Conservation (phyloP, 1,140 invertebrate genomes). For the Brachionus manjavacas region DNA sequence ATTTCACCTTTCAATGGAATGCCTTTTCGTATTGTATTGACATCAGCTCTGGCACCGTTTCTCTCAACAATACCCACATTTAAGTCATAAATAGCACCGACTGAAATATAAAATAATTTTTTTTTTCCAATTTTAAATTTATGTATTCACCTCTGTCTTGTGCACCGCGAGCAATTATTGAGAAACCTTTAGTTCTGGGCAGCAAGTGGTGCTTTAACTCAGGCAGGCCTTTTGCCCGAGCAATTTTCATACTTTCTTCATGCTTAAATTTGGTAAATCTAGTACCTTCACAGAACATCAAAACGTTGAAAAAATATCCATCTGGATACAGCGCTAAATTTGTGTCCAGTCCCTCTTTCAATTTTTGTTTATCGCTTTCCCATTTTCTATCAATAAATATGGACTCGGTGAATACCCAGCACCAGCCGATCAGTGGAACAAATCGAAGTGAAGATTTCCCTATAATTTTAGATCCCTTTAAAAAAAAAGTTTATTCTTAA, state of each 20-base stretch:
- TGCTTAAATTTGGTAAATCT: constrained; percentile 82
- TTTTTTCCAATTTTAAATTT: neutral
- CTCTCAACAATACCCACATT: constrained; percentile 13
- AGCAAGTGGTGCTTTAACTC: constrained; percentile 80
- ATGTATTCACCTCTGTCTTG: neutral
- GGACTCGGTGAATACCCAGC: constrained; percentile 86
- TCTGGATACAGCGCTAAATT: constrained; percentile 68
- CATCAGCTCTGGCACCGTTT: neutral
- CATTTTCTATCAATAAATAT: constrained; percentile 85
- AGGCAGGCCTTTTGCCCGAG: constrained; percentile 75
- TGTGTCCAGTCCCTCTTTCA: constrained; percentile 72
- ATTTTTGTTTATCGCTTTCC: constrained; percentile 77
- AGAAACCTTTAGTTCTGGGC: constrained; percentile 83
- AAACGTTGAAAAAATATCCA: constrained; percentile 51
- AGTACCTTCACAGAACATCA: constrained; percentile 84
- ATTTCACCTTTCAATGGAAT: neutral
- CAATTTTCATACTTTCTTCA: constrained; percentile 78
- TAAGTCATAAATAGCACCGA: constrained; percentile 37
- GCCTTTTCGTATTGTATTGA: constrained; percentile 5
- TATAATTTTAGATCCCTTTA: constrained; percentile 84
- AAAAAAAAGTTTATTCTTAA: constrained; percentile 4
- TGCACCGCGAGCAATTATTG: constrained; percentile 40
- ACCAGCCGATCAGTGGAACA: constrained; percentile 85
- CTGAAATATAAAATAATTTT: neutral
- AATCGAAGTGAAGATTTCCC: constrained; percentile 85